Base-by-base conservation (phyloP, 2,888 invertebrate genomes). In the Pristionchus fissidentatus region DNA sequence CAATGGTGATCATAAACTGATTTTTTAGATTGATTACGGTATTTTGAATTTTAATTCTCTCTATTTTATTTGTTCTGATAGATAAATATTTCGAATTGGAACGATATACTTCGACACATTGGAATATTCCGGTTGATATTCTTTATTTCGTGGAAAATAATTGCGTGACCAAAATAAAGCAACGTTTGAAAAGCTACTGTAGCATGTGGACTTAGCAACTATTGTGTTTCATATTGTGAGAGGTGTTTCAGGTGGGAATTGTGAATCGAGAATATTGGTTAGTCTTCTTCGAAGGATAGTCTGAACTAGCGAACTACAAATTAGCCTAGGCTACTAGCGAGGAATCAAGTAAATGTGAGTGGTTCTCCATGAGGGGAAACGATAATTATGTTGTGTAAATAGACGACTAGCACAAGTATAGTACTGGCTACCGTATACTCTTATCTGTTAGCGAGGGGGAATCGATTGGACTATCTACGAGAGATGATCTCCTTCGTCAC, bases 261-360 rank as follows among this genome's bases (percentile, higher is more conserved):
- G n/a, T n/a, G n/a, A n/a, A n/a, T n/a, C n/a, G n/a, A n/a, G n/a
- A n/a, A n/a, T n/a, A n/a, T n/a, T n/a, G n/a, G 26, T 70, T 70
- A 70, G 41, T 26, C 70, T 70, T 70, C 70, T 70, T n/a, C n/a
- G n/a, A 70, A 70, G 70, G 43, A 41, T 70, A 66, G 35, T 32
- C 5, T 66, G 26, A 70, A 43, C 41, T 70, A 70, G 41, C 70
- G n/a, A 70, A 26, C 70, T 70, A 70, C 70, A 7, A 43, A 41
- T 70, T 70, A 70, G 70, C n/a, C n/a, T n/a, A n/a, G n/a, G n/a
- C n/a, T n/a, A n/a, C n/a, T 70, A 26, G 70, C 10, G 43, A 38
- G 4, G 66, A 55, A 55, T 55, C 22, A n/a, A 55, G 66, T 66
- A 66, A n/a, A 13, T 66, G 22, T n/a, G 66, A 66, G 66, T 66